Evolutionary conservation across 2,113 vertebrate species (phyloP), one percentile per base, ranked within the genome.

Genomic region (Lanius collurio): DNA sequence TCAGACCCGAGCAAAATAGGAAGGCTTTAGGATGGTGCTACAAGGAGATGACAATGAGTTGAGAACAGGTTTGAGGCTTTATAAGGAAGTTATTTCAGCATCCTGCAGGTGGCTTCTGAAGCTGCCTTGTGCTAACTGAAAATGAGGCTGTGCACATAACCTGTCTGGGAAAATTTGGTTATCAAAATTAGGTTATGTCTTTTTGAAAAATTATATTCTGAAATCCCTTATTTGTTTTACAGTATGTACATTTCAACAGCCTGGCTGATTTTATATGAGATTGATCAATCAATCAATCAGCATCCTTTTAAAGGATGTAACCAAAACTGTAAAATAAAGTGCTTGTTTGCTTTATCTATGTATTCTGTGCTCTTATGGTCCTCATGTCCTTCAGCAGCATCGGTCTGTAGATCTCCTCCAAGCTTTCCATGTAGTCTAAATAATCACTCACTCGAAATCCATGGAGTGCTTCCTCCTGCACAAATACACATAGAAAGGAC

Each of bases 381-480:
- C 63, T 97, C 99, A 99, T 99, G 93, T 99, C 99, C 46, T 97
- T 93, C 93, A 99, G 96, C 49, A 99, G 97, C 44, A 98, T 33
- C 3, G 96, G 95, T 87, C 99, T 98, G 98, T 99, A 99, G 84
- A 95, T 97, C 10, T 74, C 91, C 87, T 99, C 98, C 97, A 99
- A 96, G 24, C 67, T 97, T 96, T 98, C 96, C 99, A 99, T 99
- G 95, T 98, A 99, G 78, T 98, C 98, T 97, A 99, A 95, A 90
- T 99, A 98, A 94, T 98, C 90, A 62, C 98, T 97, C 90, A 99
- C 97, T 94, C 92, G 98, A 98, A 99, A 99, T 56, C 98, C 98
- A 85, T 78, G 97, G 77, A 99, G 98, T 22, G 99, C 98, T 98
- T 99, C 99, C 97, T 99, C 99, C 99, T 99, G 97, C 65, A 94